A percentile compares a stretch with the other conserved stretches of the same genome.
Evolutionary conservation across 2,113 vertebrate species (phyloP).

Genomic region (Ceyx melanurus): DNA sequence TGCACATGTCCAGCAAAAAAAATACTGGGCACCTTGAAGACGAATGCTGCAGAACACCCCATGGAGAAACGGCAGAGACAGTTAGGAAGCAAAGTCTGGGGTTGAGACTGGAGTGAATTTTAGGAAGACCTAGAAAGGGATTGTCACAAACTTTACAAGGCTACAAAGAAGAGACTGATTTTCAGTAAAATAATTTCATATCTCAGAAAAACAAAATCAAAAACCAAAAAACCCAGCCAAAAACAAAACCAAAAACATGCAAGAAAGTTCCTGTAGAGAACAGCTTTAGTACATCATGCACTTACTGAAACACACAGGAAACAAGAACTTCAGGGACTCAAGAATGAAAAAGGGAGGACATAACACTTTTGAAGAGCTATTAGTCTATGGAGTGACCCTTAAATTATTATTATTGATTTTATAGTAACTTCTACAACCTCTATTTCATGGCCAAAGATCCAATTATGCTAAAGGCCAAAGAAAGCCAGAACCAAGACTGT

Average conservation of each 20-base stretch:
- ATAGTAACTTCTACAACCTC: neutral
- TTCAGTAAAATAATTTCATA: neutral
- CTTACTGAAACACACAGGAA: neutral
- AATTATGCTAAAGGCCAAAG: neutral
- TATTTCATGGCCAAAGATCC: neutral
- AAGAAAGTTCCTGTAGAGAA: neutral
- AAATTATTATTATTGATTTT: neutral
- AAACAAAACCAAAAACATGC: too few relatives aligned
- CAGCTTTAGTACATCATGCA: neutral
- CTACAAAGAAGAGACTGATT: neutral
- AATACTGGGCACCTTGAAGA: accelerated
- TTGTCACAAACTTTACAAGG: neutral
- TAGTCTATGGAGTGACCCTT: neutral
- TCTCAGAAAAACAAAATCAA: neutral
- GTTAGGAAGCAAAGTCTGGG: accelerated
- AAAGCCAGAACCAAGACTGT: neutral
- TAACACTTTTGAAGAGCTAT: accelerated
- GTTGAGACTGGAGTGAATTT: neutral
- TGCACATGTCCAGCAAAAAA: neutral
- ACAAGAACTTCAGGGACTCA: neutral
- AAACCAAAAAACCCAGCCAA: neutral
- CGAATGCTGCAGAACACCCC: neutral
- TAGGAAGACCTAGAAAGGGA: neutral
- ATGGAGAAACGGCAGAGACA: neutral
- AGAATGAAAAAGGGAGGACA: neutral